Conservation (phyloP, 2,888 invertebrate species). For the Cephus pulcher region DNA sequence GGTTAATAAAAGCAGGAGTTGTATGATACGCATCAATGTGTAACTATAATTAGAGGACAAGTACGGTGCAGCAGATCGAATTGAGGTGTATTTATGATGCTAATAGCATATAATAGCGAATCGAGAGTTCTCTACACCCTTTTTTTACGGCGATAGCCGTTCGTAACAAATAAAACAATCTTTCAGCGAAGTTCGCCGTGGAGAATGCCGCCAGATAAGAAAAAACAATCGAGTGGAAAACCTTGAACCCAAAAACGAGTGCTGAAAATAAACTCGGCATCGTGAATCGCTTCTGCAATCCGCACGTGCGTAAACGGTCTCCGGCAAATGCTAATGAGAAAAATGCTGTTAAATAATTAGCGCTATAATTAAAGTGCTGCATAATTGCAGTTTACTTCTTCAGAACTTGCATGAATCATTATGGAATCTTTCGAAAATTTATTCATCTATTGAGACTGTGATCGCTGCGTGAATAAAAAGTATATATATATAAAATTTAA, state of each 20-base stretch:
- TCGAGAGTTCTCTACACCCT: not conserved
- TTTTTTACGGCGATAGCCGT: not conserved
- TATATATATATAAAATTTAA: not conserved
- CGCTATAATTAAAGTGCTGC: not conserved
- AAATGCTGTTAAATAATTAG: not conserved
- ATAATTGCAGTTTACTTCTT: not conserved
- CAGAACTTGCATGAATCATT: not conserved
- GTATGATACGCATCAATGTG: not conserved
- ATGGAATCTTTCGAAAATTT: not conserved
- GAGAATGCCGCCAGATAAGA: constrained; percentile 24
- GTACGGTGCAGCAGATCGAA: not conserved
- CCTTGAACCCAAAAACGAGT: constrained; percentile 28
- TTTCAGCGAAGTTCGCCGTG: not conserved
- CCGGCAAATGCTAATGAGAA: not conserved
- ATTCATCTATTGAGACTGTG: not conserved
- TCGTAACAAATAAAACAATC: not conserved
- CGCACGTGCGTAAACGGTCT: not conserved
- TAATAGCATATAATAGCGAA: not conserved
- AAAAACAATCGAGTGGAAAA: constrained; percentile 27
- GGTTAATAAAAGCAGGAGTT: not conserved
- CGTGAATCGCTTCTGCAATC: constrained; percentile 6
- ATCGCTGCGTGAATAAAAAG: not conserved
- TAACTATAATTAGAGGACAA: not conserved
- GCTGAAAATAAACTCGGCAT: constrained; percentile 17
- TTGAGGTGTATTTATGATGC: not conserved